Evolutionary conservation across 2,113 vertebrate species (phyloP).

Genomic region (Nothoprocta perdicaria): DNA sequence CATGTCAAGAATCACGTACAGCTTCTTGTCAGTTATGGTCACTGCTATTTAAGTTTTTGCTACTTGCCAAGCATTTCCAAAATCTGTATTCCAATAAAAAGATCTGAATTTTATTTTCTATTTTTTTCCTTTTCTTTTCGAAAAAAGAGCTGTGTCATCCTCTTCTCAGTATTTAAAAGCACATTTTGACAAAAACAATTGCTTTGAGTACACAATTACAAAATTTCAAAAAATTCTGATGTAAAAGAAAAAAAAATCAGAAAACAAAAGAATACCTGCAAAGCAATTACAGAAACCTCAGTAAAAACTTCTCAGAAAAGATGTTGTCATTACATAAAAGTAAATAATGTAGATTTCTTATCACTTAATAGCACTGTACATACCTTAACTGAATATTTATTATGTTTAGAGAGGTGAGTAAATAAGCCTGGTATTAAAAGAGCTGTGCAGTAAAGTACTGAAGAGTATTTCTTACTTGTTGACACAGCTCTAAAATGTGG

Average conservation of each 20-base stretch:
- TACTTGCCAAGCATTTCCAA: not conserved
- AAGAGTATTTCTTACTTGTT: conserved; percentile 12
- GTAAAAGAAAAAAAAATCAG: not conserved
- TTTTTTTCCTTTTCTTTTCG: not conserved
- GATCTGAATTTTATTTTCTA: not conserved
- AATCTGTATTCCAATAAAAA: not conserved
- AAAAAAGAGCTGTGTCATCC: not conserved
- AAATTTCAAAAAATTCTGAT: not conserved
- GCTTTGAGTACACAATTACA: not conserved
- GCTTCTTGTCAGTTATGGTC: not conserved
- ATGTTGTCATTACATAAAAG: not conserved
- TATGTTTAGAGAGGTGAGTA: conserved; percentile 1
- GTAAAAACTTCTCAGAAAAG: not conserved
- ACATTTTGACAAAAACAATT: not conserved
- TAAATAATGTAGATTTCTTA: conserved; percentile 36
- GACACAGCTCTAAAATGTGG: not conserved
- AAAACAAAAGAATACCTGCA: not conserved
- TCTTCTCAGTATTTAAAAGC: not conserved
- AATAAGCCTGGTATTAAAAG: conserved; percentile 31
- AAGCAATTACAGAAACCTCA: not conserved
- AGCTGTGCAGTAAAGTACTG: conserved; percentile 15
- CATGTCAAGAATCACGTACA: not conserved
- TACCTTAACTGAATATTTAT: not conserved
- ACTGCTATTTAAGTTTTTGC: not conserved
- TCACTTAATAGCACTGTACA: not conserved